These are phyloP conservation scores for Heliconius nattereri DNA, from an alignment of 1,140 invertebrate genomes.

Conservation along the genomic window DNA sequence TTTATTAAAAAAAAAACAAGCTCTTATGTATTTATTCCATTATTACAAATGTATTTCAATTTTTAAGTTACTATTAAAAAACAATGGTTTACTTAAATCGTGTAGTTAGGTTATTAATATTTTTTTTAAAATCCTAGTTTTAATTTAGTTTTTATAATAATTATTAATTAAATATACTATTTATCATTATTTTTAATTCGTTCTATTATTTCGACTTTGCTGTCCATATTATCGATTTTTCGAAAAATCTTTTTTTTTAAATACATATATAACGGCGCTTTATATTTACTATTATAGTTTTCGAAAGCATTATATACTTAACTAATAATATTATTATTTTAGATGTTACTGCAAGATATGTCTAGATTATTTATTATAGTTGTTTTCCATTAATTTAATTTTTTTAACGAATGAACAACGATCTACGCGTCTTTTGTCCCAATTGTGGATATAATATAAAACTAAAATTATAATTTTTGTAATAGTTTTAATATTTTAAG, in stretches of 20 bases:
- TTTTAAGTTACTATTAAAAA: slow-evolving; percentile 26
- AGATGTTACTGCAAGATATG: background rate
- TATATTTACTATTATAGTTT: background rate
- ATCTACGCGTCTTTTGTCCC: background rate
- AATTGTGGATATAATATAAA: background rate
- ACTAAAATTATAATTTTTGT: slow-evolving; percentile 1
- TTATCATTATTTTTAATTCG: background rate
- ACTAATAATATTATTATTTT: background rate
- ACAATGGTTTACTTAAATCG: slow-evolving; percentile 27
- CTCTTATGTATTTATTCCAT: slow-evolving; percentile 60
- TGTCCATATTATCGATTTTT: background rate
- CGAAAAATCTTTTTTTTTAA: background rate
- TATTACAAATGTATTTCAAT: slow-evolving; percentile 27
- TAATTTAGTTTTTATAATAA: slow-evolving; percentile 2
- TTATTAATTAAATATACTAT: background rate
- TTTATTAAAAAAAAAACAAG: slow-evolving; percentile 46
- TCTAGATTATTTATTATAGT: background rate
- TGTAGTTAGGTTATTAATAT: slow-evolving; percentile 31
- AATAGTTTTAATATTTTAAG: background rate
- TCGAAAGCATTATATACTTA: slow-evolving; percentile 7
- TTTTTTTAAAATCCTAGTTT: slow-evolving; percentile 27
- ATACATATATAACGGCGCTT: slow-evolving; percentile 6
- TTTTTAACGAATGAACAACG: slow-evolving; percentile 5
- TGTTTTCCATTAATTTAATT: background rate
- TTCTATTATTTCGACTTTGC: background rate